These are phyloP conservation scores for Drosophila borborema DNA, from an alignment of 2,888 invertebrate genomes.

Conservation along the genomic window DNA sequence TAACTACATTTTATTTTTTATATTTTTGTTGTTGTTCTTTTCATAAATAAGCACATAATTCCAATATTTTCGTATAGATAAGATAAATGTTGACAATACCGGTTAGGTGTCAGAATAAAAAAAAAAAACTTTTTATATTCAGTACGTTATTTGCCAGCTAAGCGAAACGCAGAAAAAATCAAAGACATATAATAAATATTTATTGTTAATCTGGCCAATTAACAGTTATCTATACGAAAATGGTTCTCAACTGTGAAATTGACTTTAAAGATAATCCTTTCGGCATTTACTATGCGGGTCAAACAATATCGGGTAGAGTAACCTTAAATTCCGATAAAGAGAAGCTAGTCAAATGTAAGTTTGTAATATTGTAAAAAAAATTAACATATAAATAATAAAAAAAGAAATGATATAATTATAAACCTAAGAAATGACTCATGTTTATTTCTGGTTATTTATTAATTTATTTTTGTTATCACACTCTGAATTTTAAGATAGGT, in stretches of 20 bases:
- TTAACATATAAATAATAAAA: not conserved
- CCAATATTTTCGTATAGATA: conserved; percentile 50
- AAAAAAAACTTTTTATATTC: conserved; percentile 25
- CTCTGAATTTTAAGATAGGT: not conserved
- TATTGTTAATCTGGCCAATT: not conserved
- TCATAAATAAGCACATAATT: conserved; percentile 41
- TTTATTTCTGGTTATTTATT: conserved; percentile 10
- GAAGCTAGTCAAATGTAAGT: conserved; percentile 66
- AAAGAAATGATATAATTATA: not conserved
- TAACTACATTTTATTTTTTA: not conserved
- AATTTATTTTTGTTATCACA: conserved; percentile 14
- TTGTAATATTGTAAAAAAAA: not conserved
- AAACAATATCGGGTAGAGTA: conserved; percentile 73
- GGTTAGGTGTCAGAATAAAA: conserved; percentile 24
- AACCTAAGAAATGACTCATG: conserved; percentile 38
- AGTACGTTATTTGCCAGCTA: conserved; percentile 35
- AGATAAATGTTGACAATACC: conserved; percentile 50
- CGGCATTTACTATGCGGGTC: conserved; percentile 81
- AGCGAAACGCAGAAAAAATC: conserved; percentile 23
- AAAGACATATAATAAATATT: not conserved
- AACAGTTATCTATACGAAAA: conserved; percentile 23
- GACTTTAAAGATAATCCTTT: conserved; percentile 78
- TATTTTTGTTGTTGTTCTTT: not conserved
- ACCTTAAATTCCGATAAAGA: conserved; percentile 63
- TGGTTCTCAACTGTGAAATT: conserved; percentile 79